Conservation (phyloP, 2,113 vertebrate genomes). For the Osmerus eperlanus region DNA sequence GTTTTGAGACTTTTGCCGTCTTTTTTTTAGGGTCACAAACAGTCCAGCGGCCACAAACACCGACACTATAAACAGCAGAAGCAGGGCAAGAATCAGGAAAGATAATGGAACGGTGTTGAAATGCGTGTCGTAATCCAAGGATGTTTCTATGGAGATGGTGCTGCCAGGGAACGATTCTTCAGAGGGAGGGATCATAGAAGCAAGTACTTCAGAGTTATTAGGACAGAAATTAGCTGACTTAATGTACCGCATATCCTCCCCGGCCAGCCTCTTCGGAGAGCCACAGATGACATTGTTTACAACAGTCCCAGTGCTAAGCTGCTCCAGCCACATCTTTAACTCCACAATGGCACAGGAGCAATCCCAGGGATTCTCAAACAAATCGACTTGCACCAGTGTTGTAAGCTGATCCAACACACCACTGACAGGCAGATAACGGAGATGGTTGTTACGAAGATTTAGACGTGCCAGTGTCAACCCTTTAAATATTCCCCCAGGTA, state of each 20-base stretch:
- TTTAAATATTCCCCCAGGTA: constrained; percentile 84
- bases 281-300: constrained; percentile 93
- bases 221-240: constrained; percentile 85
- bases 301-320: constrained; percentile 87
- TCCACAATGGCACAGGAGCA: constrained; percentile 89
- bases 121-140: constrained; percentile 74
- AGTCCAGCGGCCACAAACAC: constrained; percentile 92
- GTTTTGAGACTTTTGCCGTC: constrained; percentile 82
- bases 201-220: constrained; percentile 83
- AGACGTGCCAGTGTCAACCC: constrained; percentile 86
- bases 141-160: constrained; percentile 80
- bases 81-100: constrained; percentile 89
- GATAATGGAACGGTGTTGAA: constrained; percentile 84
- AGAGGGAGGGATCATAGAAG: constrained; percentile 83
- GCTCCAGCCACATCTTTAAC: constrained; percentile 92
- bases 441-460: constrained; percentile 90
- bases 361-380: constrained; percentile 98
- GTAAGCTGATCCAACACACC: constrained; percentile 89
- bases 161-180: constrained; percentile 77
- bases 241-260: constrained; percentile 87
- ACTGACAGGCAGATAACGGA: constrained; percentile 83
- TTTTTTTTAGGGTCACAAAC: constrained; percentile 89
- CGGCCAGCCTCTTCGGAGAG: constrained; percentile 85
- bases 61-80: constrained; percentile 91
- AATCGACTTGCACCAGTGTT: constrained; percentile 92